Percentiles rank a stretch among this genome's conserved stretches.
These are phyloP conservation scores for Eurois occulta DNA, from an alignment of 2,888 invertebrate species.

Conservation along the genomic window DNA sequence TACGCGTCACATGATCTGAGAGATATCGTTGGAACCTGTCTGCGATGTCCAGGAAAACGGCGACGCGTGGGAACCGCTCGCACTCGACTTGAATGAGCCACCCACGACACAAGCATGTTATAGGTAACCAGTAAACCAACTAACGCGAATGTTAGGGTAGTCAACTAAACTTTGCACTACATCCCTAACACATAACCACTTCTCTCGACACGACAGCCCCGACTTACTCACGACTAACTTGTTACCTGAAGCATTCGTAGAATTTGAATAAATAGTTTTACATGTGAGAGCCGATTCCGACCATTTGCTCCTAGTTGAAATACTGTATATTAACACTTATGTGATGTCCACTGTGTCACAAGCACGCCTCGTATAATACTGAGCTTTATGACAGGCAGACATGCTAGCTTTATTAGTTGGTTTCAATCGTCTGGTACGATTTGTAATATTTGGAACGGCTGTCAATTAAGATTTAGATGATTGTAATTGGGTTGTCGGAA, in stretches of 20 bases:
- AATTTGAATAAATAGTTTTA: background rate
- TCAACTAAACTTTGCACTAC: background rate
- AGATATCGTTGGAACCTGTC: slow-evolving; percentile 53
- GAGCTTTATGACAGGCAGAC: slow-evolving; percentile 17
- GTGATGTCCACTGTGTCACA: background rate
- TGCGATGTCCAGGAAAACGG: slow-evolving; percentile 56
- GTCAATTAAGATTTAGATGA: background rate
- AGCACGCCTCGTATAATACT: background rate
- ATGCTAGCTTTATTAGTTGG: slow-evolving; percentile 6
- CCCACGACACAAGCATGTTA: slow-evolving; percentile 52
- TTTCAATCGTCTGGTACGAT: background rate
- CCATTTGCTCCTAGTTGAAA: background rate
- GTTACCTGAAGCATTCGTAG: background rate
- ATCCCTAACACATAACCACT: background rate
- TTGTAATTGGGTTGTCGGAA: background rate
- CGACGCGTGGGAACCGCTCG: slow-evolving; percentile 60
- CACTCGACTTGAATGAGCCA: slow-evolving; percentile 67
- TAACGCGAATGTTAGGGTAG: background rate
- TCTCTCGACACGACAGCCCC: background rate
- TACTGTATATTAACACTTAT: background rate
- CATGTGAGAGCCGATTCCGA: background rate
- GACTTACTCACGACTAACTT: background rate
- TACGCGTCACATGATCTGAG: slow-evolving; percentile 38
- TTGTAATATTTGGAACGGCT: background rate
- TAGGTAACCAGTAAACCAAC: background rate